Percentiles rank a stretch among this genome's conserved stretches.
Evolutionary conservation across 2,797 vertebrate species (phyloP).

Genomic region (Crocodylus rhombifer): DNA sequence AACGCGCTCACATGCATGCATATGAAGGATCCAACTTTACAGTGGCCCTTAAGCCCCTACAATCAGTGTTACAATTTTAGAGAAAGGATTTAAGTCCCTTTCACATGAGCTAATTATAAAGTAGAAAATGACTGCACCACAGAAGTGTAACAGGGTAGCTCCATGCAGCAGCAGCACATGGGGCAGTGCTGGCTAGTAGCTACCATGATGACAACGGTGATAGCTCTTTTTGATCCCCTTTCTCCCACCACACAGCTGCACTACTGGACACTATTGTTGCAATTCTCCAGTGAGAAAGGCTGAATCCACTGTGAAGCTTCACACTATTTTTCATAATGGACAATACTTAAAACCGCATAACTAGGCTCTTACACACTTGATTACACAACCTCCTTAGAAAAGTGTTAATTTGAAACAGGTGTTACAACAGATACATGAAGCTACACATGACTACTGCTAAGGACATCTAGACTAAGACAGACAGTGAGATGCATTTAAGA

Average conservation of each 20-base stretch:
- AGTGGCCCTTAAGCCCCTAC: neutral
- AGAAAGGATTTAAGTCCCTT: neutral
- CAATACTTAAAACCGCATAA: slow-evolving; percentile 36
- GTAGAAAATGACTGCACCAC: neutral
- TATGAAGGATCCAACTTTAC: neutral
- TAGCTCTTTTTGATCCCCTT: too few species aligned
- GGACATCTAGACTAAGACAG: slow-evolving; percentile 77
- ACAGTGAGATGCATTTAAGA: slow-evolving; percentile 77
- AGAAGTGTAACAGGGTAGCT: too few species aligned
- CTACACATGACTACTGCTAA: slow-evolving; percentile 75
- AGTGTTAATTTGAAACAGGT: slow-evolving; percentile 76
- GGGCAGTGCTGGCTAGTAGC: too few species aligned
- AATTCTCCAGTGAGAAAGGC: neutral
- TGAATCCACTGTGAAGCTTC: neutral
- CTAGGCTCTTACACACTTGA: neutral
- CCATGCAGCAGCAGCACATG: too few species aligned
- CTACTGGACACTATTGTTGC: neutral
- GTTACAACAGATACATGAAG: slow-evolving; percentile 73
- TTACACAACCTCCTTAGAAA: slow-evolving; percentile 30
- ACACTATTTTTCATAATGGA: neutral
- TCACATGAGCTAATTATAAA: neutral
- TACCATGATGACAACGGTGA: too few species aligned
- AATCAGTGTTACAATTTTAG: neutral
- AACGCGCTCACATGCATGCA: too few species aligned
- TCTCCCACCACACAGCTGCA: too few species aligned